Percentiles rank a stretch among this genome's conserved stretches.
Conservation (phyloP, 1,140 invertebrate genomes). For the Drosophila paulistorum region DNA sequence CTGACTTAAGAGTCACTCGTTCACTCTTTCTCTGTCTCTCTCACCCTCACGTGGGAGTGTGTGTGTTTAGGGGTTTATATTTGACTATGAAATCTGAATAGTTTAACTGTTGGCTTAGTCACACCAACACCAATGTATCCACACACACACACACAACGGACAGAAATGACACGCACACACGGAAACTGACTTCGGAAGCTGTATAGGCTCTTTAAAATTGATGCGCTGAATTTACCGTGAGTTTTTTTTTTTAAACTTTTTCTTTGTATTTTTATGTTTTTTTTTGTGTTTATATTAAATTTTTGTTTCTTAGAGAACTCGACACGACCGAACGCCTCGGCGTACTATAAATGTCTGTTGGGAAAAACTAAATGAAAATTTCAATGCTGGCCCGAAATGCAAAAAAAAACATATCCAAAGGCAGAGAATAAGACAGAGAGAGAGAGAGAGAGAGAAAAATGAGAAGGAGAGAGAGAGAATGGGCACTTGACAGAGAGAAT, state of each 20-base stretch:
- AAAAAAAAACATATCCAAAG: slow-evolving; percentile 11
- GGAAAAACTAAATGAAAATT: slow-evolving; percentile 74
- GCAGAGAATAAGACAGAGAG: slow-evolving; percentile 5
- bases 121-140: slow-evolving; percentile 30
- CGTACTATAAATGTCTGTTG: slow-evolving; percentile 71
- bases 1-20: slow-evolving; percentile 11
- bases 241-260: background rate
- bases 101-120: slow-evolving; percentile 50
- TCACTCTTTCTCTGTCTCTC: slow-evolving; percentile 8
- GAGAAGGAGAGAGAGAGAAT: background rate
- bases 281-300: background rate
- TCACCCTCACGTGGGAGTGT: background rate
- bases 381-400: slow-evolving; percentile 45
- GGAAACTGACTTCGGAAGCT: slow-evolving; percentile 31
- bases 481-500: background rate
- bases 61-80: background rate
- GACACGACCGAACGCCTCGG: slow-evolving; percentile 66
- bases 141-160: slow-evolving; percentile 26
- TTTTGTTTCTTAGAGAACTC: background rate
- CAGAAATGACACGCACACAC: slow-evolving; percentile 2
- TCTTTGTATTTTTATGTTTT: background rate
- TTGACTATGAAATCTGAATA: slow-evolving; percentile 21
- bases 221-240: slow-evolving; percentile 14
- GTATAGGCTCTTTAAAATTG: slow-evolving; percentile 15
- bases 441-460: background rate